Base-by-base conservation (phyloP, 2,888 invertebrate genomes). In the Drosophila bunnanda region DNA sequence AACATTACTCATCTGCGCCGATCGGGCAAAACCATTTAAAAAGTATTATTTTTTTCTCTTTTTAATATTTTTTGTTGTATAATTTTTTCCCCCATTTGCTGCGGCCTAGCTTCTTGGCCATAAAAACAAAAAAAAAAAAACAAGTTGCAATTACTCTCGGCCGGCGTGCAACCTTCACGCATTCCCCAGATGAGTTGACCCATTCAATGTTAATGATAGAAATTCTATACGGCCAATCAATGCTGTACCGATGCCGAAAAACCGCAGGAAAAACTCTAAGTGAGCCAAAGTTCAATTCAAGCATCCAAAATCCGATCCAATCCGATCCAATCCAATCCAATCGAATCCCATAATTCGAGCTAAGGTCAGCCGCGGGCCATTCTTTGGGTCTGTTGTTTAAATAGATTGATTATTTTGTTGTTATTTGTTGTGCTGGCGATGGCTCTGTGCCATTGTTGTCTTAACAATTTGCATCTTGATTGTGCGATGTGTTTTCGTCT, bases 391-490 rank as follows among this genome's bases (percentile, higher is more conserved):
- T 58, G 76, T 85, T 80, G 82, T 76, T 65, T 70, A 78, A 80
- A 78, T 77, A 87, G 84, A 87, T 87, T 84, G 84, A 82, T 84
- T 82, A 81, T 81, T 66, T 81, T 79, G 55, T 56, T 70, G 75
- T 76, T 54, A 52, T 72, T 72, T 72, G 36, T 72, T 72, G 36
- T 65, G 58, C 67, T 79, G 66, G 50, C 20, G 30, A 8, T 50
- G 50, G 50, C 32, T 50, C 66, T 70, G 59, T 43, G 53, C 48
- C 64, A 66, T 78, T 66, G 62, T 68, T 71, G 66, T 69, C 57
- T 53, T 32, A 64, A 68, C 87, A 80, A 84, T 87, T 84, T 87
- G 87, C 83, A 82, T 86, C 61, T 86, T 86, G 78, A 83, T 82
- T 82, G 86, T 82, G 73, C 71, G 67, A 54, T 34, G 41, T 59